Evolutionary conservation across 1,140 invertebrate genomes (phyloP), one percentile per base, ranked within the genome.

Genomic region (Penaeus vannamei): DNA sequence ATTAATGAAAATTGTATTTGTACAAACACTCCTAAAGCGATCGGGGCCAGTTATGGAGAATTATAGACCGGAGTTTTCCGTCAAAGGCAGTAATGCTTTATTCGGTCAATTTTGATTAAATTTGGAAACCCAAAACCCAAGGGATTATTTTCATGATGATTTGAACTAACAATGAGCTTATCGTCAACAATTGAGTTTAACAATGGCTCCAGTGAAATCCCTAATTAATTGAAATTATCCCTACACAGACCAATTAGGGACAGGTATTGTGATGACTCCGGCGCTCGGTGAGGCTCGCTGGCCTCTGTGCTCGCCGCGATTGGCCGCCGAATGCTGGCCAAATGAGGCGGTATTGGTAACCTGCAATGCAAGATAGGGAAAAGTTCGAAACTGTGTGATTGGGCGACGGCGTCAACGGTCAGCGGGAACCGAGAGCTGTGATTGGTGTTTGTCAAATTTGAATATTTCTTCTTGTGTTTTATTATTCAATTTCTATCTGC

Each of bases 161-260:
- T 46, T 66, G 29, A 72, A 23, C 60, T 32, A 84, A 84, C 87
- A 61, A 80, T 66, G 82, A 79, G 87, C 87, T 89, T 89, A 84
- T 26, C 80, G 79, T 80, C 26, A 23, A 72, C 82, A 23, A 53
- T 59, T 76, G 46, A 3, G 60, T n/a, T 22, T 61, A 89, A 89
- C 87, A 89, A 89, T 84, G 76, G 83, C 32, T 32, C 53, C 62
- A 59, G 36, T 32, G 29, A 66, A 89, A 89, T 84, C 87, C 87
- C 66, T 89, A 89, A 89, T 89, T 89, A 89, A 89, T 89, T 89
- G 87, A 89, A 89, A 84, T 84, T 69, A 85, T 84, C 66, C 87
- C 60, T 77, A 80, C 87, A 84, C 82, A 64, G 23, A 36, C 87
- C 87, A 89, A 89, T 89, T 89, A 89, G 81, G 59, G n/a, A 7